Base-by-base conservation (phyloP, 2,888 invertebrate genomes). In the Limnephilus auricula region DNA sequence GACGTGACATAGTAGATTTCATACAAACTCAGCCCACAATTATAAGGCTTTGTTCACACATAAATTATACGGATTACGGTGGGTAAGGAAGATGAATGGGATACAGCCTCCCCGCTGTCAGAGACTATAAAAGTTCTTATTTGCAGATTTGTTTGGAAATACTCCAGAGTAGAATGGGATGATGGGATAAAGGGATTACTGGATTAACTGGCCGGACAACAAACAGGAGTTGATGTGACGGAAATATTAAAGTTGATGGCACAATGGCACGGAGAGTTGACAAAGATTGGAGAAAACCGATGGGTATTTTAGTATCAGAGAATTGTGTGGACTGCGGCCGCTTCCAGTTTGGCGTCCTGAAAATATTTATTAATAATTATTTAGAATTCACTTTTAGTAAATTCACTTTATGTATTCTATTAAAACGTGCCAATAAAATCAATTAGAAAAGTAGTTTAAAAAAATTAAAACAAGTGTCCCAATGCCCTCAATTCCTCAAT, bases 81-180 rank as follows among this genome's bases (percentile, higher is more conserved):
- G 82, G 83, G 37, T n/a, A 32, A 10, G 84, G 31, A 65, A 50
- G 50, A 80, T 86, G 79, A 85, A 84, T 84, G 79, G 84, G 50
- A 45, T 32, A 50, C 84, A 89, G 85, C 25, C 79, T 65, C 88
- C 91, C 91, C 83, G 93, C 91, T 92, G 90, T 91, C 91, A 92
- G 78, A 80, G 84, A 80, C 80, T 25, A 92, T 92, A 79, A 90
- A 91, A 87, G 84, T 88, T 65, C 79, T n/a, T 93, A 92, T 93
- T 93, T 93, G 93, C 91, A 90, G 92, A 91, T 93, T 92, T 93
- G 93, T 93, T 93, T 93, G 92, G 91, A 92, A 93, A 93, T 92
- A 93, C 93, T 93, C 88, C 89, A 83, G 91, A 91, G 84, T 83
- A 93, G 91, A 93, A 93, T 93, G 89, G 93, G 79, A 92, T 93